These are phyloP conservation scores for Psilopogon haemacephalus DNA, from an alignment of 2,113 vertebrate species.

Conservation along the genomic window DNA sequence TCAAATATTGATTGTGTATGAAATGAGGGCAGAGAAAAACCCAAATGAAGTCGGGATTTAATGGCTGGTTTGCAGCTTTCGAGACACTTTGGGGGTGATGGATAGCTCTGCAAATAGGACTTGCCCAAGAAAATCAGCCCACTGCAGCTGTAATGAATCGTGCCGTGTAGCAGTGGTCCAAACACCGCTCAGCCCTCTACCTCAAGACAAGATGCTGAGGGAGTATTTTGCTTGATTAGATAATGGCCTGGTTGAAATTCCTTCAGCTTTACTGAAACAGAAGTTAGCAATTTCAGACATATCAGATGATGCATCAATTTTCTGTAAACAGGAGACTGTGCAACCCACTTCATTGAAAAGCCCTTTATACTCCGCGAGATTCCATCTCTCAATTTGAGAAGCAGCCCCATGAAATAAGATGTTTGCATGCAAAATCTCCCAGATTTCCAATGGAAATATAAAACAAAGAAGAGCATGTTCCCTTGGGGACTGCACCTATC, in stretches of 20 bases:
- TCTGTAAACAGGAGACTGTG: slow-evolving; percentile 78
- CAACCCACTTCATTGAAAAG: slow-evolving; percentile 82
- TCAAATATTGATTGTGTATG: slow-evolving; percentile 10
- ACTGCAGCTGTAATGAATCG: slow-evolving; percentile 61
- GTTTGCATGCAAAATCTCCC: slow-evolving; percentile 82
- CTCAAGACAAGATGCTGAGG: slow-evolving; percentile 73
- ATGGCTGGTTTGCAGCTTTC: slow-evolving; percentile 15
- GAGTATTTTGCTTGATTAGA: slow-evolving; percentile 78
- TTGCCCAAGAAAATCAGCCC: slow-evolving; percentile 63
- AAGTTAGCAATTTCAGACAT: slow-evolving; percentile 78
- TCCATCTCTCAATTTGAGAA: slow-evolving; percentile 86
- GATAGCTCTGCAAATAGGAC: slow-evolving; percentile 66
- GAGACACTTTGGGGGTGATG: slow-evolving; percentile 50
- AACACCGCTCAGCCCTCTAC: slow-evolving; percentile 69
- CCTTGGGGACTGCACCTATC: slow-evolving; percentile 81
- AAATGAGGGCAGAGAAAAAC: not conserved
- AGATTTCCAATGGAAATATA: slow-evolving; percentile 82
- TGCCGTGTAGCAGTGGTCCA: slow-evolving; percentile 65
- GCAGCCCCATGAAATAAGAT: slow-evolving; percentile 85
- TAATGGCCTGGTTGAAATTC: slow-evolving; percentile 78
- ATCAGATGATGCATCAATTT: slow-evolving; percentile 83
- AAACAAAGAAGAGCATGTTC: slow-evolving; percentile 79
- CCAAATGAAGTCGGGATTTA: slow-evolving; percentile 2
- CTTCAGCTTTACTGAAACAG: slow-evolving; percentile 75
- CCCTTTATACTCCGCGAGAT: slow-evolving; percentile 75